Percentiles rank a stretch among this genome's conserved stretches.
Conservation (phyloP, 2,888 invertebrate species). For the Nemoura dubitans region DNA sequence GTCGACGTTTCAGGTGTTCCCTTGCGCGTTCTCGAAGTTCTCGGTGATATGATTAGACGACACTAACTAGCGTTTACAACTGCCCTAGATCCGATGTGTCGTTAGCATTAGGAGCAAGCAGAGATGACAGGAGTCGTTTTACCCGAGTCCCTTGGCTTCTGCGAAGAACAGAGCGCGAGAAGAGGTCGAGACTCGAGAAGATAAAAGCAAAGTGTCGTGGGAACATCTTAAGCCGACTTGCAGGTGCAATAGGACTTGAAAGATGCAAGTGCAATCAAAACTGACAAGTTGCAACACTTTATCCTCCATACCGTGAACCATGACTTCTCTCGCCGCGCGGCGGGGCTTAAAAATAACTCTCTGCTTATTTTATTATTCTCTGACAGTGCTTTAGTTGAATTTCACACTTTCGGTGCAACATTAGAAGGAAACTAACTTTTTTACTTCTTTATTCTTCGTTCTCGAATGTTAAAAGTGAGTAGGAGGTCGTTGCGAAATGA, state of each 20-base stretch:
- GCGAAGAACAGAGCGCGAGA: neutral
- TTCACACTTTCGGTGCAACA: constrained; percentile 20
- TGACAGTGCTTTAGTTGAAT: neutral
- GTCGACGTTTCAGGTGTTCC: neutral
- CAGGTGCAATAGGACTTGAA: neutral
- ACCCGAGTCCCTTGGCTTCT: neutral
- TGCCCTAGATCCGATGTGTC: neutral
- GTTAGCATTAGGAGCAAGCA: neutral
- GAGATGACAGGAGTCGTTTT: neutral
- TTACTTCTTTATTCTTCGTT: constrained; percentile 42
- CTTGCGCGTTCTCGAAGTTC: neutral
- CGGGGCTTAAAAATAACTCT: neutral
- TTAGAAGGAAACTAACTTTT: constrained; percentile 36
- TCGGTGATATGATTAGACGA: neutral
- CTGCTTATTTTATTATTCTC: constrained; percentile 27
- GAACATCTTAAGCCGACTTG: neutral
- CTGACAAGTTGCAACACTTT: neutral
- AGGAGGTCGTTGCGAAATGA: constrained; percentile 40
- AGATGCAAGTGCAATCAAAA: neutral
- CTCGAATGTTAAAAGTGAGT: constrained; percentile 40
- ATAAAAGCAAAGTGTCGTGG: neutral
- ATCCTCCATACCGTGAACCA: neutral
- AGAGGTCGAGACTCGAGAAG: neutral
- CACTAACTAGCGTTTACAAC: neutral
- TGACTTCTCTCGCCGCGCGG: neutral